Conservation (phyloP, 2,888 invertebrate species). For the Hemicrepidius hirtus region DNA sequence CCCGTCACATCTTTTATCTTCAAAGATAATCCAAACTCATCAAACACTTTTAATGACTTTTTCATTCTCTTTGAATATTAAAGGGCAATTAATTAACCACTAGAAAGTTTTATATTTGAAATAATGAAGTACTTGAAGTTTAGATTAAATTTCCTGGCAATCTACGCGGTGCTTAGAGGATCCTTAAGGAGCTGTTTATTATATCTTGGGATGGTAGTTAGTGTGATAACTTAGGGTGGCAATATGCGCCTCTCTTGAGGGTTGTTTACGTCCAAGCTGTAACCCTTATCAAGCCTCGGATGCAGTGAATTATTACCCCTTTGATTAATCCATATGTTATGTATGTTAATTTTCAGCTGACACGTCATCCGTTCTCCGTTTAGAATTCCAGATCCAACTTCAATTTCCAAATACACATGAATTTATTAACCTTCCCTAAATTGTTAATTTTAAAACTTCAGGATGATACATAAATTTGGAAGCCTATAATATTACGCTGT, state of each 20-base stretch:
- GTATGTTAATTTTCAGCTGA: conserved; percentile 14
- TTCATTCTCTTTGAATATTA: conserved; percentile 22
- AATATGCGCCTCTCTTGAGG: conserved; percentile 39
- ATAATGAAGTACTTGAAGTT: conserved; percentile 38
- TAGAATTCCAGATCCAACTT: not conserved
- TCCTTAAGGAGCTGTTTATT: conserved; percentile 46
- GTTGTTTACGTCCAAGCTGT: conserved; percentile 40
- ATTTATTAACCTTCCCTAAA: not conserved
- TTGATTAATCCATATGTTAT: conserved; percentile 30
- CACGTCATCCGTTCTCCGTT: not conserved
- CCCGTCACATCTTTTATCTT: conserved; percentile 1
- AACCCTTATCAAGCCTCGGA: conserved; percentile 41
- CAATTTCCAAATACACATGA: not conserved
- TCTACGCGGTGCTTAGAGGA: conserved; percentile 7
- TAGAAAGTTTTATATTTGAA: conserved; percentile 26
- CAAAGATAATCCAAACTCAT: conserved; percentile 14
- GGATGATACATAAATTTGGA: not conserved
- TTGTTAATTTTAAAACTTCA: conserved; percentile 8
- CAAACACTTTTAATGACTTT: conserved; percentile 24
- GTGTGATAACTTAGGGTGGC: conserved; percentile 42
- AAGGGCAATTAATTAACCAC: conserved; percentile 24
- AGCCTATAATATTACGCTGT: not conserved
- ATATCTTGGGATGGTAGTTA: conserved; percentile 37
- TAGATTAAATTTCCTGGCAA: conserved; percentile 44
- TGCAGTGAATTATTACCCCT: conserved; percentile 33